A percentile compares a stretch with the other conserved stretches of the same genome.
phyloP scores from a whole-genome alignment of 2,797 vertebrate genomes.

The Cuniculus paca region DNA sequence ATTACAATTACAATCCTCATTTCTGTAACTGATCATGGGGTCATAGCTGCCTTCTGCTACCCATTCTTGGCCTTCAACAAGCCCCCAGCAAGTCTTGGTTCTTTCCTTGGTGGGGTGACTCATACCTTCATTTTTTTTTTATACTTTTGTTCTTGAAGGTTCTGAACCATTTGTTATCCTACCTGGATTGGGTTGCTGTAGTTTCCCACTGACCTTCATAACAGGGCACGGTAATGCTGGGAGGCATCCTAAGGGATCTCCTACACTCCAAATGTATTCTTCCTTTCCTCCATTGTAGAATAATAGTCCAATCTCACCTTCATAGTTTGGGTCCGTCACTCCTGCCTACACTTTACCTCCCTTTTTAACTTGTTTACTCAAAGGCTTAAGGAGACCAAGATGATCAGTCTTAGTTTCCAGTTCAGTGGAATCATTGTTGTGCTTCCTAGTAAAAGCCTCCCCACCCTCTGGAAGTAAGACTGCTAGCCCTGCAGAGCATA shows the following conservation, averaged over 20 bases:
- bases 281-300: neutral
- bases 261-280: neutral
- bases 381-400: neutral
- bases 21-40: neutral
- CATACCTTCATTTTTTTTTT: too few species aligned
- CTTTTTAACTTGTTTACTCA: neutral
- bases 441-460: neutral
- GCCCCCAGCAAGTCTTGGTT: neutral
- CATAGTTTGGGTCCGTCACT: neutral
- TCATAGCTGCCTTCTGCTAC: neutral
- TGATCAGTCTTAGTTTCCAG: neutral
- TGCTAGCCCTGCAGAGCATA: neutral
- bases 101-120: neutral
- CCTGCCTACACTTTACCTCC: neutral
- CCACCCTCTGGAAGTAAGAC: neutral
- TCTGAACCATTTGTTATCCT: neutral
- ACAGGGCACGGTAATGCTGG: neutral
- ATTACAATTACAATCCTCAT: neutral
- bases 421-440: neutral
- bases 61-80: neutral
- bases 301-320: neutral
- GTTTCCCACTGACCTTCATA: neutral
- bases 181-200: neutral
- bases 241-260: neutral
- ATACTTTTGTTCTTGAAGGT: neutral